phyloP scores from a whole-genome alignment of 2,888 invertebrate species.

The Chrysotoxum bicinctum region DNA sequence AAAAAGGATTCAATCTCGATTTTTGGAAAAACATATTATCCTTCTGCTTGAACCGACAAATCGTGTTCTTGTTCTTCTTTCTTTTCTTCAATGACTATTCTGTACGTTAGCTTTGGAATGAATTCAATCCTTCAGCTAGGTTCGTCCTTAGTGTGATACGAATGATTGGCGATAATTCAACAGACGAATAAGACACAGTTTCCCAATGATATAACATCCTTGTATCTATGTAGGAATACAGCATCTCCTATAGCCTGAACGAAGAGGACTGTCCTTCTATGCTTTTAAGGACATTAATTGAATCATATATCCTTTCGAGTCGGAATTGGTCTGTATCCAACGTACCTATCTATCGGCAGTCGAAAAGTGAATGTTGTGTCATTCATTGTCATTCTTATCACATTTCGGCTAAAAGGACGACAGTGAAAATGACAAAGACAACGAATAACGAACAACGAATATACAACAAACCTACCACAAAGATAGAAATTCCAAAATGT shows the following conservation, averaged over 20 bases:
- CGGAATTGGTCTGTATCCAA: background rate
- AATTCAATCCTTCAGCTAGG: background rate
- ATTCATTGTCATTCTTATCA: slow-evolving; percentile 60
- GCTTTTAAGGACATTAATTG: slow-evolving; percentile 54
- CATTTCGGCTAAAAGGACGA: slow-evolving; percentile 29
- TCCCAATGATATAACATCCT: slow-evolving; percentile 1
- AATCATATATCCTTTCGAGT: slow-evolving; percentile 43
- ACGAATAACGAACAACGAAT: background rate
- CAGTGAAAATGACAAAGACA: background rate
- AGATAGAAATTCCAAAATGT: slow-evolving; percentile 3
- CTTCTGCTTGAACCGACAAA: slow-evolving; percentile 40
- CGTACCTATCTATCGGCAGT: slow-evolving; percentile 3
- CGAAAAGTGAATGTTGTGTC: slow-evolving; percentile 47
- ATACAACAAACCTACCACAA: background rate
- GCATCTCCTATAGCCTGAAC: background rate
- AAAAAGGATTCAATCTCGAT: slow-evolving; percentile 64
- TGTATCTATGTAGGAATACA: background rate
- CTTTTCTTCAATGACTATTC: background rate
- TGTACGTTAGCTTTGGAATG: background rate
- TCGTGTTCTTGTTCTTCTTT: slow-evolving; percentile 7
- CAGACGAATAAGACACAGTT: slow-evolving; percentile 13
- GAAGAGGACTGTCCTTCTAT: slow-evolving; percentile 32
- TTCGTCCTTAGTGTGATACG: slow-evolving; percentile 47
- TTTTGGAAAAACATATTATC: slow-evolving; percentile 52
- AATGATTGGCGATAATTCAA: slow-evolving; percentile 62